Percentiles rank a stretch among this genome's conserved stretches.
Evolutionary conservation across 64 coral and sea anemone species (phyloP).

Genomic region (Stichodactyla helianthus): DNA sequence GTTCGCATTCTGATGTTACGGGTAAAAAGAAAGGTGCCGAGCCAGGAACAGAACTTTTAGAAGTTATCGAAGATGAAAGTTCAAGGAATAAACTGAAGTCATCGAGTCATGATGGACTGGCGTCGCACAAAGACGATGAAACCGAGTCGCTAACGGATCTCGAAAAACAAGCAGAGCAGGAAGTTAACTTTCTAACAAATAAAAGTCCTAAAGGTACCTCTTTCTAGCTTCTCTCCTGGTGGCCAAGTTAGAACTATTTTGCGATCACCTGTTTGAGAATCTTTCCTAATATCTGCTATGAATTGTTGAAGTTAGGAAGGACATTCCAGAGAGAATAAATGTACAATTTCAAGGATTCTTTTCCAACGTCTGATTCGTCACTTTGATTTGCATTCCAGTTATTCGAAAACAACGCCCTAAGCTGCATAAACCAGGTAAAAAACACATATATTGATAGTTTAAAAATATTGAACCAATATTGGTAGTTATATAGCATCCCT

Average conservation of each 20-base stretch:
- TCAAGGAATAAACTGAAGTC: not conserved
- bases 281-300: no score
- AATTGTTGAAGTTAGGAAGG: no score
- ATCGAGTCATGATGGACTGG: not conserved
- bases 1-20: not conserved
- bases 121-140: conserved; percentile 19
- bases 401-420: not conserved
- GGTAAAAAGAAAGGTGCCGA: conserved; percentile 31
- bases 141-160: conserved; percentile 76
- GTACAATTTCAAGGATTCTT: no score
- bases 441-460: not conserved
- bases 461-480: not conserved
- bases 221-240: not conserved
- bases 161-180: conserved; percentile 84
- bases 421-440: not conserved
- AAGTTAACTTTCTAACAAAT: conserved; percentile 62
- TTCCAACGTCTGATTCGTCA: not conserved
- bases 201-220: conserved; percentile 57
- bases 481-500: no score
- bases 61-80: conserved; percentile 57
- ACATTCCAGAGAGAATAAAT: no score
- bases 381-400: not conserved
- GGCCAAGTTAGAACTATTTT: no score
- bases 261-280: no score
- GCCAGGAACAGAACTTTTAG: conserved; percentile 73